Conservation (phyloP, 2,113 vertebrate species). For the Cyphomyrus discorhynchus region DNA sequence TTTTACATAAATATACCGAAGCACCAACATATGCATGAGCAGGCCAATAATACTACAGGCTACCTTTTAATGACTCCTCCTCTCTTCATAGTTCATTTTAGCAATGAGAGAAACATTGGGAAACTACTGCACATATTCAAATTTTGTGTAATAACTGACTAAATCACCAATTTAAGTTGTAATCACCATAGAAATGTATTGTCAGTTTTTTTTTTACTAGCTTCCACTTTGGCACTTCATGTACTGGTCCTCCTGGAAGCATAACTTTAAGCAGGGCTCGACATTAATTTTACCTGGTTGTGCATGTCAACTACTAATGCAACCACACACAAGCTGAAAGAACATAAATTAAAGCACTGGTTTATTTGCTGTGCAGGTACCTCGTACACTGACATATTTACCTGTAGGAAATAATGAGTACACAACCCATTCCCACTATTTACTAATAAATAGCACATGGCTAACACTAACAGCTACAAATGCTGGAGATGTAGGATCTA, state of each 20-base stretch:
- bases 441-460: not conserved
- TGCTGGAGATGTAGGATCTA: not conserved
- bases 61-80: not conserved
- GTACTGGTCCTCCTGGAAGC: not conserved
- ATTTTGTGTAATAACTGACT: not conserved
- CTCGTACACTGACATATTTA: not conserved
- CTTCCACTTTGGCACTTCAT: not conserved
- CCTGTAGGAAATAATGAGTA: not conserved
- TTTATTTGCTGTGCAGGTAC: not conserved
- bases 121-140: not conserved
- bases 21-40: constrained; percentile 8
- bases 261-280: not conserved
- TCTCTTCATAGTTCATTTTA: not conserved
- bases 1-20: constrained; percentile 12
- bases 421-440: not conserved
- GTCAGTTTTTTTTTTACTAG: not conserved
- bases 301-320: not conserved
- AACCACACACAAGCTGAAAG: not conserved
- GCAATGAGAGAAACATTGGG: not conserved
- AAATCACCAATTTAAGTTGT: not conserved
- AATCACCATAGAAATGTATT: not conserved
- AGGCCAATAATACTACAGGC: not conserved
- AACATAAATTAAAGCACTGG: not conserved
- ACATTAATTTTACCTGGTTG: not conserved
- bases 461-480: not conserved